Evolutionary conservation across 2,888 invertebrate genomes (phyloP).

Genomic region (Acleris holmiana): DNA sequence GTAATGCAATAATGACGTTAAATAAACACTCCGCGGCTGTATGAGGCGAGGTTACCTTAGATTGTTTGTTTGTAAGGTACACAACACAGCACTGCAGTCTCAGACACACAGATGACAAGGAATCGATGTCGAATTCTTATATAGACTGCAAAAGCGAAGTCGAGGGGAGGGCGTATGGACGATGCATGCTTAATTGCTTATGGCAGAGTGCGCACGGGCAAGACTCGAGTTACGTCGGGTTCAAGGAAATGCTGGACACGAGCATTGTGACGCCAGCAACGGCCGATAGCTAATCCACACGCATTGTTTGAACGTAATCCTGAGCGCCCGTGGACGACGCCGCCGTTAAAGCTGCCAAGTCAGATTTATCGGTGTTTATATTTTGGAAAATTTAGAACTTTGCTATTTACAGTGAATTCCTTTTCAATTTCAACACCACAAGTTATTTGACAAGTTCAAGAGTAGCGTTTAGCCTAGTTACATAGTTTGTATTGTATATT

Average conservation of each 20-base stretch:
- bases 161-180: constrained; percentile 62
- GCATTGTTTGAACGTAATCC: constrained; percentile 23
- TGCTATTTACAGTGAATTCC: too few species aligned
- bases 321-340: constrained; percentile 5
- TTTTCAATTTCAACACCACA: too few species aligned
- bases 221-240: constrained; percentile 35
- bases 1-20: not conserved
- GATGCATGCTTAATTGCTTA: constrained; percentile 38
- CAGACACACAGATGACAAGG: constrained; percentile 74
- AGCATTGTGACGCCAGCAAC: constrained; percentile 26
- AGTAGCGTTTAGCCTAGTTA: too few species aligned
- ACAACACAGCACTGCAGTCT: constrained; percentile 79
- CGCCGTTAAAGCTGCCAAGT: constrained; percentile 3
- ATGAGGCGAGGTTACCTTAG: constrained; percentile 55
- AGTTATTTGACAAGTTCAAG: too few species aligned
- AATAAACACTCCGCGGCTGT: constrained; percentile 18
- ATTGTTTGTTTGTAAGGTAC: constrained; percentile 57
- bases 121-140: constrained; percentile 70
- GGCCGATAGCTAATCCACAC: constrained; percentile 29
- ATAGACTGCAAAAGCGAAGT: constrained; percentile 70
- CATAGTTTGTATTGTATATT: too few species aligned
- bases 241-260: constrained; percentile 37
- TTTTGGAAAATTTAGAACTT: too few species aligned
- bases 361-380: too few species aligned
- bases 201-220: constrained; percentile 35